Base-by-base conservation (phyloP, 2,113 vertebrate species). In the Fregata magnificens region DNA sequence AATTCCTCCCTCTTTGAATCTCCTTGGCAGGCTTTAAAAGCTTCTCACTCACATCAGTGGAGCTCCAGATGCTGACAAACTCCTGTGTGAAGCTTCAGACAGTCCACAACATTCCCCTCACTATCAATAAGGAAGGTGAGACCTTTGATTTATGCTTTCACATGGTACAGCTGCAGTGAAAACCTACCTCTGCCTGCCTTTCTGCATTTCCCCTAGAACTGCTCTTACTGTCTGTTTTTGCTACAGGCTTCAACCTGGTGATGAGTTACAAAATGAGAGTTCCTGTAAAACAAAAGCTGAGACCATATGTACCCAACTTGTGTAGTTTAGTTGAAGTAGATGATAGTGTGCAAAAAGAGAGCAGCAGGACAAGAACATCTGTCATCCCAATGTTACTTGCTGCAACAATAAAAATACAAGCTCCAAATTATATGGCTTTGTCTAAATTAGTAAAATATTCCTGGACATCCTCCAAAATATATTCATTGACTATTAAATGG, bases 61-160 rank as follows among this genome's bases (percentile, higher is more conserved):
- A 99, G 97, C 98, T 99, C 89, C 99, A 99, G 88, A 99, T 99
- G 99, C 98, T 99, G 97, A 99, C 99, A 86, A 99, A 98, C 95
- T 99, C 99, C 4, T 99, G 99, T 49, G 98, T 99, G 96, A 99
- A 99, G 92, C 99, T 99, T 44, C 99, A 99, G 97, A 99, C 99
- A 0, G 99, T 99, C 63, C 99, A 99, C 93, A 98, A 98, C 47
- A 99, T 99, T 74, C 99, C 99, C 8, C 99, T 99, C 67, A 99
- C 99, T 58, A 98, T 99, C 94, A 99, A 99, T 92, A 99, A 99
- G 94, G 99, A 99, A 98, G 99, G 99, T 99, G 83, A 95, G 97
- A 17, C 50, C 6, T 36, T 28, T 42, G 19, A 14, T 69, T 36
- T 42, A 20, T 40, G 45, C 65, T 82, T 72, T 56, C 36, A 15